Conservation (phyloP, 1,140 invertebrate species). For the Drosophila azteca region DNA sequence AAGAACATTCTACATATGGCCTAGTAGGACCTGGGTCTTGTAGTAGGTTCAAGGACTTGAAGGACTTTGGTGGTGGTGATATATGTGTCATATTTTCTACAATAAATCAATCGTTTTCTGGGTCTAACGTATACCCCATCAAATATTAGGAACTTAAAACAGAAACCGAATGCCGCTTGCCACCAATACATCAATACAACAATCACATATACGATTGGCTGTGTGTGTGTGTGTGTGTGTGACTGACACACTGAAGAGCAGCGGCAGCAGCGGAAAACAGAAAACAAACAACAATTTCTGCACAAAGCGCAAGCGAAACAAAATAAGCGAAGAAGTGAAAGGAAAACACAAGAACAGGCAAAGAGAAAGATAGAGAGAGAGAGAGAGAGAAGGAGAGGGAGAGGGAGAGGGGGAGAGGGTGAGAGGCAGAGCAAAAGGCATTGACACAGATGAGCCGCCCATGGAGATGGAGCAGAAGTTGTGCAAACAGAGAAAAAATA, state of each 20-base stretch:
- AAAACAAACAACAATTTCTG: slow-evolving; percentile 46
- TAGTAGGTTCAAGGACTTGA: too few relatives aligned
- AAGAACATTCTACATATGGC: too few relatives aligned
- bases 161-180: slow-evolving; percentile 17
- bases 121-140: not conserved
- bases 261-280: slow-evolving; percentile 25
- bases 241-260: slow-evolving; percentile 63
- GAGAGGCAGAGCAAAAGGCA: slow-evolving; percentile 14
- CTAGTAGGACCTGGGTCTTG: too few relatives aligned
- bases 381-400: slow-evolving; percentile 18
- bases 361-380: slow-evolving; percentile 13
- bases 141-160: slow-evolving; percentile 21
- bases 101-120: too few relatives aligned
- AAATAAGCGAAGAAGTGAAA: slow-evolving; percentile 6
- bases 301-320: slow-evolving; percentile 41
- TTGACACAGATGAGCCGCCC: not conserved
- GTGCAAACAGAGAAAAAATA: slow-evolving; percentile 10
- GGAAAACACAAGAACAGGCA: slow-evolving; percentile 20
- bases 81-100: too few relatives aligned
- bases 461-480: slow-evolving; percentile 11
- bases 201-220: not conserved
- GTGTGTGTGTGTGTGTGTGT: slow-evolving; percentile 36
- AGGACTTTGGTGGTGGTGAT: too few relatives aligned
- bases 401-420: slow-evolving; percentile 24
- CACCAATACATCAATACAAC: slow-evolving; percentile 36